Evolutionary conservation across 1,140 invertebrate species (phyloP).

Genomic region (Bacillus rossius): DNA sequence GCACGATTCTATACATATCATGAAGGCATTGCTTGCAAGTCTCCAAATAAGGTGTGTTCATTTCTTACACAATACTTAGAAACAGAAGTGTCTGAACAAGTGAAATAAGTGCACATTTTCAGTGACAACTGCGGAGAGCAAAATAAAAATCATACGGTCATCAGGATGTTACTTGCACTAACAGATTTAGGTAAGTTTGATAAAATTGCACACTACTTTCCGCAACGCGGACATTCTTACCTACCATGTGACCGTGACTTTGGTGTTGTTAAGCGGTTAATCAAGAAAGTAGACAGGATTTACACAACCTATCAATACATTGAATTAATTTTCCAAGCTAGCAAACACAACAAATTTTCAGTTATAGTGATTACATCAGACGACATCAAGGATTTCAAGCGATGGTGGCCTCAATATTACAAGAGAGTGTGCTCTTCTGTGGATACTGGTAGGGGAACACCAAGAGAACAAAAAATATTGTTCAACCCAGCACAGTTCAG

Average conservation of each 20-base stretch:
- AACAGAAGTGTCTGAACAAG: slow-evolving; percentile 15
- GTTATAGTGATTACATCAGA: no score
- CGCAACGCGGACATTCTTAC: slow-evolving; percentile 27
- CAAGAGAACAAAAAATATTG: no score
- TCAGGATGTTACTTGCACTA: slow-evolving; percentile 12
- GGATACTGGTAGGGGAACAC: no score
- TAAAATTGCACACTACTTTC: slow-evolving; percentile 23
- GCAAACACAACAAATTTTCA: no score
- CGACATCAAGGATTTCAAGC: no score
- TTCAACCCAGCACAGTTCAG: no score
- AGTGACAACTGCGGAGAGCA: slow-evolving; percentile 18
- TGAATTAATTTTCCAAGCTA: no score
- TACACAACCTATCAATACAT: no score
- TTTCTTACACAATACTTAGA: slow-evolving; percentile 28
- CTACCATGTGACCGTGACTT: slow-evolving; percentile 30
- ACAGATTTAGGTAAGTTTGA: slow-evolving; percentile 14
- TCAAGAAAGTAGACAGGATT: no score
- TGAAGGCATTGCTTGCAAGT: slow-evolving; percentile 25
- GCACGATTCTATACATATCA: slow-evolving; percentile 28
- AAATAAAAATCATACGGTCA: slow-evolving; percentile 19
- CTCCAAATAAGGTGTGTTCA: slow-evolving; percentile 29
- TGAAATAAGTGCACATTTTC: slow-evolving; percentile 27
- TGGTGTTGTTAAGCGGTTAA: slow-evolving; percentile 19
- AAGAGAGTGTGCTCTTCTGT: no score
- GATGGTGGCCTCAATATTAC: no score